phyloP scores from a whole-genome alignment of 2,888 invertebrate species.

The Matsumyia berberina region DNA sequence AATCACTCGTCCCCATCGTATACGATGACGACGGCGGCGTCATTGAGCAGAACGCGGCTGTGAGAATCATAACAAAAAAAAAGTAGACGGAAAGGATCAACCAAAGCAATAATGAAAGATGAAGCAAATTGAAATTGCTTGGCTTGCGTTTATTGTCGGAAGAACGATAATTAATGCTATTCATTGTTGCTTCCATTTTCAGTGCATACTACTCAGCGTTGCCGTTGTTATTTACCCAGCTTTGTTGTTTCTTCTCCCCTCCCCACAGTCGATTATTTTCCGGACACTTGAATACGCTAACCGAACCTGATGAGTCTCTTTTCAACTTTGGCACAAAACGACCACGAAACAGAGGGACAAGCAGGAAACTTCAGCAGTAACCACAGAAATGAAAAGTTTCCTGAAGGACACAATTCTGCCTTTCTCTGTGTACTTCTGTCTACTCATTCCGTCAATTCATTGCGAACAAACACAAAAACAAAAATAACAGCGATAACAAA shows the following conservation, averaged over 20 bases:
- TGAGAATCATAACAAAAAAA: constrained; percentile 47
- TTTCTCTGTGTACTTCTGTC: neutral
- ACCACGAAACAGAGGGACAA: neutral
- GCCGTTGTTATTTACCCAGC: constrained; percentile 16
- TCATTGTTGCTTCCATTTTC: constrained; percentile 61
- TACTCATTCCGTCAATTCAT: constrained; percentile 1
- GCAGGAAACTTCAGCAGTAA: constrained; percentile 26
- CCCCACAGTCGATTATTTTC: constrained; percentile 38
- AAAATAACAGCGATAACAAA: constrained; percentile 19
- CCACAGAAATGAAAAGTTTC: constrained; percentile 34
- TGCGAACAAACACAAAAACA: neutral
- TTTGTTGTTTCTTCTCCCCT: neutral
- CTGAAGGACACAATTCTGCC: constrained; percentile 31
- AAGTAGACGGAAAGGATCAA: constrained; percentile 63
- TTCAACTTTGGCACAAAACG: constrained; percentile 13
- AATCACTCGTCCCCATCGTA: constrained; percentile 7
- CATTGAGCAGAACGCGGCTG: neutral
- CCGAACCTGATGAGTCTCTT: constrained; percentile 37
- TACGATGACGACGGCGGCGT: constrained; percentile 20
- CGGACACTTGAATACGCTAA: constrained; percentile 37
- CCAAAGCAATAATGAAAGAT: constrained; percentile 73
- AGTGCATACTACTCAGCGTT: neutral
- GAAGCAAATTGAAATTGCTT: constrained; percentile 75
- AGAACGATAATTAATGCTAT: constrained; percentile 72
- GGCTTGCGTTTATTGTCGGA: constrained; percentile 68